Percentiles rank a stretch among this genome's conserved stretches.
Conservation (phyloP, 2,113 vertebrate species). For the Vulpes lagopus region DNA sequence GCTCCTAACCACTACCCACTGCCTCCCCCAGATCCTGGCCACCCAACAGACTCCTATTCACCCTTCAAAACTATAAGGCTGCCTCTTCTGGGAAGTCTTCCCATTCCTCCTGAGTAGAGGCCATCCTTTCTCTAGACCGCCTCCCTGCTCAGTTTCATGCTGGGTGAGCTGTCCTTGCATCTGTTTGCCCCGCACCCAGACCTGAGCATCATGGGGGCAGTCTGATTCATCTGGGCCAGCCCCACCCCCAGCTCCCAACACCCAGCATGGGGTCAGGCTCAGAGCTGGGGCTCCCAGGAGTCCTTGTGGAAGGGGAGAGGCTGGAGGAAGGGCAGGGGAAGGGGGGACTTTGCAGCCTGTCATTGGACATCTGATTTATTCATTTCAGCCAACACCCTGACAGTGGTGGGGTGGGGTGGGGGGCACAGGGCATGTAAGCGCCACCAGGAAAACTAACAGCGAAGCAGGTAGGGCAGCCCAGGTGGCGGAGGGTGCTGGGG, state of each 20-base stretch:
- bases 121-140: neutral
- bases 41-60: neutral
- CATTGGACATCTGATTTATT: neutral
- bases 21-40: neutral
- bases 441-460: rapidly evolving
- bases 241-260: neutral
- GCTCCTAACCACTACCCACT: no score
- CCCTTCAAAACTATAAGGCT: neutral
- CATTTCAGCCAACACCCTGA: neutral
- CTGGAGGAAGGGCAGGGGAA: neutral
- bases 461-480: neutral
- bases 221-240: neutral
- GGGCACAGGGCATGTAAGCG: rapidly evolving
- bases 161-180: neutral
- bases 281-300: neutral
- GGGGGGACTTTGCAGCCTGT: neutral
- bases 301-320: neutral
- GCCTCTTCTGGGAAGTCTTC: neutral
- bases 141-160: neutral
- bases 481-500: rapidly evolving
- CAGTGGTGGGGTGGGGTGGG: rapidly evolving
- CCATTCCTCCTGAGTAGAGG: neutral
- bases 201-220: neutral
- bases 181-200: neutral
- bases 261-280: neutral